Evolutionary conservation across 2,113 vertebrate genomes (phyloP).

Genomic region (Siniperca chuatsi): DNA sequence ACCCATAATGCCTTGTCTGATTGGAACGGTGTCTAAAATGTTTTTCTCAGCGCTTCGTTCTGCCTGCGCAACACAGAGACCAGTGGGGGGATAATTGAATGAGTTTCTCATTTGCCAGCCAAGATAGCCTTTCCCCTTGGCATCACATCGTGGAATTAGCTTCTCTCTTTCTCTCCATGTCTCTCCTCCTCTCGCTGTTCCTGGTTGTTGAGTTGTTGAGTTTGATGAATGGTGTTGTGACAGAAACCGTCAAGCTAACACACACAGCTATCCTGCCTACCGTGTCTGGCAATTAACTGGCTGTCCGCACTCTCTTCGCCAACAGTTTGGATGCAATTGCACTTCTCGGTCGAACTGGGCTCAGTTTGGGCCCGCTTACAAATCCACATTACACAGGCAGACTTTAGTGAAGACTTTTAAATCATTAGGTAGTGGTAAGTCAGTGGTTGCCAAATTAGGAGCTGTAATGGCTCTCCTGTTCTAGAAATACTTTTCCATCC

Average conservation of each 20-base stretch:
- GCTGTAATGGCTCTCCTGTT: constrained; percentile 41
- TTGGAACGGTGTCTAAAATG: constrained; percentile 36
- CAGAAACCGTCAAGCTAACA: constrained; percentile 60
- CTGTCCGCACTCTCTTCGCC: constrained; percentile 45
- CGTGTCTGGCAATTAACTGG: constrained; percentile 48
- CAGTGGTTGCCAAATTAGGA: constrained; percentile 51
- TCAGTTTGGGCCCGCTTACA: constrained; percentile 3
- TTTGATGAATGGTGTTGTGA: constrained; percentile 77
- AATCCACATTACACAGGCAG: constrained; percentile 15
- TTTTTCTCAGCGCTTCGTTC: constrained; percentile 24
- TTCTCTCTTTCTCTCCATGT: constrained; percentile 31
- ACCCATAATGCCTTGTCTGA: constrained; percentile 51
- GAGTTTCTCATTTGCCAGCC: constrained; percentile 64
- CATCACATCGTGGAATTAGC: constrained; percentile 61
- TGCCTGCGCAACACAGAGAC: constrained; percentile 8
- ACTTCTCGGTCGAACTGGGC: constrained; percentile 6
- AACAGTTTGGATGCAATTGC: constrained; percentile 1
- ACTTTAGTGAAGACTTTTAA: constrained; percentile 40
- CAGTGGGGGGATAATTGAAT: constrained; percentile 55
- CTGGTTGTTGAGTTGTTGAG: constrained; percentile 49
- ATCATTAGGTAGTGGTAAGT: constrained; percentile 39
- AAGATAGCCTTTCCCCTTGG: constrained; percentile 61
- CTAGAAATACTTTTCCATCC: constrained; percentile 52
- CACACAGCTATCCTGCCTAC: constrained; percentile 38
- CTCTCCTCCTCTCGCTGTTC: constrained; percentile 14